phyloP scores from a whole-genome alignment of 2,113 vertebrate genomes.

The Phalacrocorax brasilianus region DNA sequence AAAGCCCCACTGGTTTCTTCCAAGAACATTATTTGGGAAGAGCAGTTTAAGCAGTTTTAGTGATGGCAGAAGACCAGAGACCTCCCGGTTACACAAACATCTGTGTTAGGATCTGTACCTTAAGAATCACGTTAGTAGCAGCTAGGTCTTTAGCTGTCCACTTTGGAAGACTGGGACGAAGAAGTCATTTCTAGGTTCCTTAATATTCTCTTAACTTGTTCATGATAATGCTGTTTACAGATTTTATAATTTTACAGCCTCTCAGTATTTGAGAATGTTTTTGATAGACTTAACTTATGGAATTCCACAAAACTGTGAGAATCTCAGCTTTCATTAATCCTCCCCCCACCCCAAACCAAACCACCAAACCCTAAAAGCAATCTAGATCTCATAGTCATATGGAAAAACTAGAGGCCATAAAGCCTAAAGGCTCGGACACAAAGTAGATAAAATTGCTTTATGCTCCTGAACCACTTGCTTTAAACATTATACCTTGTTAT shows the following conservation, averaged over 20 bases:
- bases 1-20: neutral
- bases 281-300: neutral
- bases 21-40: neutral
- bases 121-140: neutral
- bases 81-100: neutral
- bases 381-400: accelerated
- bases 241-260: neutral
- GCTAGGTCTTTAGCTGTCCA: neutral
- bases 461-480: neutral
- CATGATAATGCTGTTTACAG: neutral
- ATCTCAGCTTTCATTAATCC: neutral
- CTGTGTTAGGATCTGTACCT: neutral
- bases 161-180: neutral
- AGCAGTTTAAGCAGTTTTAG: neutral
- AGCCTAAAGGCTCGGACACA: neutral
- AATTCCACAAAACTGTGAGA: neutral
- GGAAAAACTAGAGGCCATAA: neutral
- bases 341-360: neutral
- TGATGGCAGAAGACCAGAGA: neutral
- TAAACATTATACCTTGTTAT: neutral
- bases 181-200: neutral
- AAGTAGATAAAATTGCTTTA: neutral
- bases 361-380: neutral
- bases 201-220: neutral
- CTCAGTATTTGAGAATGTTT: neutral